Evolutionary conservation across 2,888 invertebrate species (phyloP).

Genomic region (Neoscelio sp.): DNA sequence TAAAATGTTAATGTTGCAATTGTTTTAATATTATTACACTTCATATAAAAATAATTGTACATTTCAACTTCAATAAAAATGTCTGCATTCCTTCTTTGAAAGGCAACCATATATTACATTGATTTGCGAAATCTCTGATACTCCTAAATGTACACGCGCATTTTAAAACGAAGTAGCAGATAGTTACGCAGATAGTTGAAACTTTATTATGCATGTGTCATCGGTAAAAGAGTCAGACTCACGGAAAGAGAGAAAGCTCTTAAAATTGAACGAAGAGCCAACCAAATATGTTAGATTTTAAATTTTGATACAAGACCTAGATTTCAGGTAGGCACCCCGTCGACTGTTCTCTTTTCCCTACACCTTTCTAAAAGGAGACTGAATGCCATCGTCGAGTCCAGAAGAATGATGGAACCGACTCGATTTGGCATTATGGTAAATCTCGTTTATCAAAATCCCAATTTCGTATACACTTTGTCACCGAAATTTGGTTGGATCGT

Average conservation of each 20-base stretch:
- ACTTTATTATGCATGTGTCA: constrained; percentile 28
- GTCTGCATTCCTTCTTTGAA: no score
- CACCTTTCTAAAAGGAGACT: constrained; percentile 1
- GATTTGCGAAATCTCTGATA: constrained; percentile 21
- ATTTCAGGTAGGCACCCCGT: constrained; percentile 8
- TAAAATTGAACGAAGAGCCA: constrained; percentile 17
- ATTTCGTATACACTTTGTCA: no score
- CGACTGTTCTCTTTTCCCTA: constrained; percentile 16
- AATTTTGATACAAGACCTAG: constrained; percentile 17
- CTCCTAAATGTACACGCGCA: constrained; percentile 15
- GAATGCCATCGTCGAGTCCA: no score
- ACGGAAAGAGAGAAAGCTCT: constrained; percentile 20
- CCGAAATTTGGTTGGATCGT: no score
- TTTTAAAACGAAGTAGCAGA: constrained; percentile 15
- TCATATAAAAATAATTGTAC: no score
- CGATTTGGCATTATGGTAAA: not conserved
- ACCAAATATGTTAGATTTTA: constrained; percentile 20
- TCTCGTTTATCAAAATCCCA: constrained; percentile 17
- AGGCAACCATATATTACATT: not conserved
- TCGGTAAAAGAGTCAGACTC: not conserved
- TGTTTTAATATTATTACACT: no score
- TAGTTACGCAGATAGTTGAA: constrained; percentile 15
- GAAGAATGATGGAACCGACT: no score
- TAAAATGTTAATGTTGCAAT: no score
- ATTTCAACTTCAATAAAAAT: no score